Evolutionary conservation across 2,888 invertebrate genomes (phyloP).

Genomic region (Prenolepis imparis): DNA sequence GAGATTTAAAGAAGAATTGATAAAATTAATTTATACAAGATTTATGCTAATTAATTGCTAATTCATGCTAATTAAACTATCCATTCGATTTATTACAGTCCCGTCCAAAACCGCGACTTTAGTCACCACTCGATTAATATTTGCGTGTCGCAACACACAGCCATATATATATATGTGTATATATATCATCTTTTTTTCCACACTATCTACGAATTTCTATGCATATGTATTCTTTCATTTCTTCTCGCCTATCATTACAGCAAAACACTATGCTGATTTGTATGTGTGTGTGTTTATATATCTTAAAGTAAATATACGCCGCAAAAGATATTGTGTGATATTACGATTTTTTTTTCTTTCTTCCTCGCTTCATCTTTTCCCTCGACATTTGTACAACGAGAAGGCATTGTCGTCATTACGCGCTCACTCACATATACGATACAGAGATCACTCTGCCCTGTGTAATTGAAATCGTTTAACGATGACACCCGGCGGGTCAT

Average conservation of each 20-base stretch:
- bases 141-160: constrained; percentile 23
- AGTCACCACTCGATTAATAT: constrained; percentile 27
- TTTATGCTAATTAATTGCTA: constrained; percentile 12
- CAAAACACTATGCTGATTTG: constrained; percentile 53
- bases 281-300: constrained; percentile 8
- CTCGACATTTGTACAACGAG: constrained; percentile 61
- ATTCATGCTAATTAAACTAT: constrained; percentile 24
- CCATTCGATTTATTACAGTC: constrained; percentile 13
- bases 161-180: constrained; percentile 19
- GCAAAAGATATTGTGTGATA: constrained; percentile 47
- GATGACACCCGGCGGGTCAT: not conserved
- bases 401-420: constrained; percentile 61
- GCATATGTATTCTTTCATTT: constrained; percentile 42
- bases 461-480: constrained; percentile 40
- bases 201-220: constrained; percentile 38
- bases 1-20: constrained; percentile 3
- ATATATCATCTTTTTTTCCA: constrained; percentile 40
- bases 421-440: constrained; percentile 38
- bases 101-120: constrained; percentile 41
- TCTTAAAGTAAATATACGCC: constrained; percentile 37
- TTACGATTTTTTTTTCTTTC: constrained; percentile 26
- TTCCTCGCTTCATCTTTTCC: constrained; percentile 8
- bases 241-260: constrained; percentile 35
- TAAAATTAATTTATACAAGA: constrained; percentile 25
- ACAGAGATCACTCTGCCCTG: constrained; percentile 14